Base-by-base conservation (phyloP, 1,140 invertebrate species). In the Solenopsis invicta region DNA sequence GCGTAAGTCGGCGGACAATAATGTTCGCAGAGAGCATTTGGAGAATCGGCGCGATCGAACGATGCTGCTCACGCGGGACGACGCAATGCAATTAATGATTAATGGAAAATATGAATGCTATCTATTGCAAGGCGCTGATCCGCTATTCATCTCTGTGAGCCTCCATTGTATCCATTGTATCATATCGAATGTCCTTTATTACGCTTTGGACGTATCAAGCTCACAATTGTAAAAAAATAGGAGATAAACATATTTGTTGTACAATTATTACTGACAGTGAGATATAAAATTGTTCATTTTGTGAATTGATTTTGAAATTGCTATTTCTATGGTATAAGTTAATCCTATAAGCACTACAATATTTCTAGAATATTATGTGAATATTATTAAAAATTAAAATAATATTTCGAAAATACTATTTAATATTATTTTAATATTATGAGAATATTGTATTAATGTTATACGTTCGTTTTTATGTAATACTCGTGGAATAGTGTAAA, bases 21-120 rank as follows among this genome's bases (percentile, higher is more conserved):
- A 21, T 37, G 34, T n/a, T 52, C 2, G 10, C 8, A 34, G 10
- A 74, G 29, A 74, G 9, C 29, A 10, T 34, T 54, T 52, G 18
- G 50, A 74, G 18, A 0, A 54, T 74, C 50, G 16, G 16, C 8
- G 41, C 45, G 21, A 34, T 71, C 45, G 4, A 71, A 8, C 24
- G 9, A 72, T 16, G 16, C 9, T 16, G 18, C 18, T 50, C 69
- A 4, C 24, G 18, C 18, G 10, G 2, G 24, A 74, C 29, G 29
- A 61, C n/a, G 37, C 12, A 48, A 72, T 72, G 16, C 16, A 18
- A 74, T 74, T 54, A 76, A 18, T 59, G 54, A 76, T 59, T 59
- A 76, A 59, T 76, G 72, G 71, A 56, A 75, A 76, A 75, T 16
- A 24, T 9, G 29, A 74, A 34, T 45, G 54, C 52, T n/a, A 76